Evolutionary conservation across 2,797 vertebrate species (phyloP).

Genomic region (Argyrosomus regius): DNA sequence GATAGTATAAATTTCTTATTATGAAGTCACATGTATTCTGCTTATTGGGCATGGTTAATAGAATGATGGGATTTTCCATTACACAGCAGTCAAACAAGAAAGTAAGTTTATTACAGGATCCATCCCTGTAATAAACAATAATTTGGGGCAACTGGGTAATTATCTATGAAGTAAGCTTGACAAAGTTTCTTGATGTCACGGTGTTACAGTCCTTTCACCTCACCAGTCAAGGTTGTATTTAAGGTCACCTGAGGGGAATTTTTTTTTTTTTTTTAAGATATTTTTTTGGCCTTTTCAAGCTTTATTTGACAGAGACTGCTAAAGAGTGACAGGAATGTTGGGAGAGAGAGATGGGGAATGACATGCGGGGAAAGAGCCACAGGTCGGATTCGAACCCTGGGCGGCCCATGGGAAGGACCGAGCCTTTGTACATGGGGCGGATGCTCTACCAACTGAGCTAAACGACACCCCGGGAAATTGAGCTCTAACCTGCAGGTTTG

Average conservation of each 20-base stretch:
- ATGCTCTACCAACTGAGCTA: no score
- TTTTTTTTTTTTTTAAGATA: no score
- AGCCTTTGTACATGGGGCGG: no score
- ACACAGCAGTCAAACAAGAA: neutral
- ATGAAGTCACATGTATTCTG: neutral
- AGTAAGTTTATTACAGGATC: neutral
- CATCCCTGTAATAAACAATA: neutral
- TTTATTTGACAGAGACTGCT: no score
- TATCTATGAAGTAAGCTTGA: neutral
- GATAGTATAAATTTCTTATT: neutral
- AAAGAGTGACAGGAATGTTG: no score
- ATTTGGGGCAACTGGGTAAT: neutral
- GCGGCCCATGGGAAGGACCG: no score
- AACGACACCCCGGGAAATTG: neutral
- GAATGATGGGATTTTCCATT: neutral
- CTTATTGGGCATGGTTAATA: neutral
- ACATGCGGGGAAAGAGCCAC: no score
- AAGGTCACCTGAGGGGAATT: neutral
- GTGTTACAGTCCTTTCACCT: neutral
- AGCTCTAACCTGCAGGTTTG: conserved; percentile 10
- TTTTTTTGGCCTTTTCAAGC: no score
- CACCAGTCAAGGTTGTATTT: neutral
- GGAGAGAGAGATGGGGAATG: no score
- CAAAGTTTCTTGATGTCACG: neutral
- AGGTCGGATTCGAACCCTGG: no score